Percentiles rank a stretch among this genome's conserved stretches.
These are phyloP conservation scores for Recurvirostra avosetta DNA, from an alignment of 2,113 vertebrate genomes.

Conservation along the genomic window DNA sequence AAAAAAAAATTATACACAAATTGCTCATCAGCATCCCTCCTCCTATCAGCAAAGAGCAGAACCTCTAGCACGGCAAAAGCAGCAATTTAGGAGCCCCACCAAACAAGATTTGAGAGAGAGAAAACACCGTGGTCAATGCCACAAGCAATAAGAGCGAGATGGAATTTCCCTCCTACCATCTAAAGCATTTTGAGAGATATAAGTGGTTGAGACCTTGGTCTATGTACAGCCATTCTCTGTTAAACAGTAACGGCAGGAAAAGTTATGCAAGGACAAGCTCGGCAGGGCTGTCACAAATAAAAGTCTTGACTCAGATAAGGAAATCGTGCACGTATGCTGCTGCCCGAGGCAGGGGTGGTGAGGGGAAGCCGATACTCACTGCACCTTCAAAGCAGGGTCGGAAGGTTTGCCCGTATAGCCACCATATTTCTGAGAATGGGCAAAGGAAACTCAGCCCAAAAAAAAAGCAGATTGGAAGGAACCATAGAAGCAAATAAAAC, in stretches of 20 bases:
- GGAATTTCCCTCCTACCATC: neutral
- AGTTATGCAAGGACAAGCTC: neutral
- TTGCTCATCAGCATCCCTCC: neutral
- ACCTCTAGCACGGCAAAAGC: neutral
- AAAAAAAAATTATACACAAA: neutral
- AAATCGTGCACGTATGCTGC: neutral
- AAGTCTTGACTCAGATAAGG: neutral
- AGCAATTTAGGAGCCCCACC: neutral
- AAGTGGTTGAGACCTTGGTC: neutral
- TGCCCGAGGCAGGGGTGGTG: neutral
- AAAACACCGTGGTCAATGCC: neutral
- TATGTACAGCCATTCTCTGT: neutral
- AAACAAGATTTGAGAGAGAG: neutral
- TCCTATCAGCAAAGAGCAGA: slow-evolving; percentile 13
- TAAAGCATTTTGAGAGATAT: neutral
- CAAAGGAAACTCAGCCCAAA: neutral
- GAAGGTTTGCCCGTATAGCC: neutral
- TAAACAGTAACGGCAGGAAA: neutral
- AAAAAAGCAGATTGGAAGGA: neutral
- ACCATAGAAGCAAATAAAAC: neutral
- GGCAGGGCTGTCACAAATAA: neutral
- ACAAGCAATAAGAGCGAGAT: neutral
- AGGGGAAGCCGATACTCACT: neutral
- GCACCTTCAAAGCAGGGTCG: neutral
- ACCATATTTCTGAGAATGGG: neutral